Percentiles rank a stretch among this genome's conserved stretches.
Conservation (phyloP, 2,888 invertebrate species). For the Rhamphomyia laevipes region DNA sequence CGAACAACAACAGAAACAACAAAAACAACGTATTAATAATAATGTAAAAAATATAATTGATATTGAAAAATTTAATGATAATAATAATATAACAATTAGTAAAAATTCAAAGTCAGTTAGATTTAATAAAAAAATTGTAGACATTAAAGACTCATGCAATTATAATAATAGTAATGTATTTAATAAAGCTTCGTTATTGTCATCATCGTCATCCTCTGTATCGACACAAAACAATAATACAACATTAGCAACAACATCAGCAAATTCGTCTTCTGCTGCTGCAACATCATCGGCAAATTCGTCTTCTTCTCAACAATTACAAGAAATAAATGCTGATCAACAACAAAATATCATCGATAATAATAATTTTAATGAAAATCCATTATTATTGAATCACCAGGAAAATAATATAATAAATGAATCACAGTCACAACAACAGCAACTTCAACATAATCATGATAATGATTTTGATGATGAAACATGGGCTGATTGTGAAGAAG, state of each 20-base stretch:
- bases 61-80: background rate
- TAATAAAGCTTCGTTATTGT: background rate
- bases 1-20: background rate
- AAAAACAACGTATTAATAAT: constrained; percentile 20
- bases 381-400: too few species aligned
- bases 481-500: constrained; percentile 37
- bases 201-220: background rate
- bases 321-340: too few species aligned
- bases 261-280: constrained; percentile 5
- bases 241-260: background rate
- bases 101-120: background rate
- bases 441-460: constrained; percentile 11
- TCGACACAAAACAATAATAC: background rate
- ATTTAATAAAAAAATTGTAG: background rate
- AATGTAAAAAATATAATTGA: background rate
- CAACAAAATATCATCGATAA: too few species aligned
- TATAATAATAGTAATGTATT: too few species aligned
- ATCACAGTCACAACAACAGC: too few species aligned
- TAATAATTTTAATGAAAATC: too few species aligned
- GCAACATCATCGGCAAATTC: background rate
- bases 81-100: background rate
- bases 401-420: too few species aligned
- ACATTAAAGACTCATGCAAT: too few species aligned
- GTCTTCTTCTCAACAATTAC: constrained; percentile 5
- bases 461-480: constrained; percentile 26